phyloP scores from a whole-genome alignment of 2,797 vertebrate species.

The Enteromius thamalakanensis region DNA sequence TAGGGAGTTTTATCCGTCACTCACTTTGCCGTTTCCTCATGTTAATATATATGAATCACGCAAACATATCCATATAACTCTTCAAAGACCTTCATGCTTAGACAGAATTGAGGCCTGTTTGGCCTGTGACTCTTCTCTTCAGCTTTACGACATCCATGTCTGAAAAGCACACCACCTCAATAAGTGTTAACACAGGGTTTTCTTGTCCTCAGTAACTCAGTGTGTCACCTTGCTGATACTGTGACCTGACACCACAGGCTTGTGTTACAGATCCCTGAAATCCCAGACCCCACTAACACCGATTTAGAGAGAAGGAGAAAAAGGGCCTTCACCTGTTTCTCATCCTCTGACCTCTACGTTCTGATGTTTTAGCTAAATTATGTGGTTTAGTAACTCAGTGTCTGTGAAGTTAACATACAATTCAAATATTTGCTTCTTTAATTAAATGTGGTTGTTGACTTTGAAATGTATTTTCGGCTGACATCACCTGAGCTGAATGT shows the following conservation, averaged over 20 bases:
- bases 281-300: slow-evolving; percentile 30
- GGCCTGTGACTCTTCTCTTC: background rate
- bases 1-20: background rate
- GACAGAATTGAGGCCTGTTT: background rate
- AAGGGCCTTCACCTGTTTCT: slow-evolving; percentile 20
- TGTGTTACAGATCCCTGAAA: slow-evolving; percentile 39
- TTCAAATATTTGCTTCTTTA: background rate
- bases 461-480: background rate
- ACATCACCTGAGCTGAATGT: background rate
- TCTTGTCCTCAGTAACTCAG: slow-evolving; percentile 18
- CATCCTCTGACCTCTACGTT: background rate
- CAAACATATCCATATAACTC: background rate
- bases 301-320: slow-evolving; percentile 35
- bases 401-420: background rate
- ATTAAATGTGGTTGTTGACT: background rate
- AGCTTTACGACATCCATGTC: background rate
- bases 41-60: background rate
- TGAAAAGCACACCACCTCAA: slow-evolving; percentile 25
- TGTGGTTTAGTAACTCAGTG: background rate
- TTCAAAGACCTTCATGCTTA: background rate
- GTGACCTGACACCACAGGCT: slow-evolving; percentile 28
- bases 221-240: slow-evolving; percentile 46
- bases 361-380: slow-evolving; percentile 9
- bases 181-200: slow-evolving; percentile 43
- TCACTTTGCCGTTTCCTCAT: background rate